These are phyloP conservation scores for Malaclemys terrapin DNA, from an alignment of 2,113 vertebrate species.

Conservation along the genomic window DNA sequence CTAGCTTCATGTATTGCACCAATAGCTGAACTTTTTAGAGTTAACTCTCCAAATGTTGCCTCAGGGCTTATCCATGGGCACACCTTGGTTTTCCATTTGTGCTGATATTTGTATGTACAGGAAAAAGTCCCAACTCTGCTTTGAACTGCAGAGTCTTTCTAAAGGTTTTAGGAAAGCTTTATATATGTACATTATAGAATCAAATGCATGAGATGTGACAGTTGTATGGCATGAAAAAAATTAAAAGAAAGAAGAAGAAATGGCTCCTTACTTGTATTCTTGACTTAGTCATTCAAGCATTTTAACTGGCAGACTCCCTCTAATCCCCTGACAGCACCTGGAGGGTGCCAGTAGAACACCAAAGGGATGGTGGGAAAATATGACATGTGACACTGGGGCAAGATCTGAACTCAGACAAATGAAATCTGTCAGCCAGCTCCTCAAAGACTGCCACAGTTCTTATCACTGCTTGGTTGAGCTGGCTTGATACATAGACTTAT, in stretches of 20 bases:
- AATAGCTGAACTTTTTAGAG: background rate
- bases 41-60: background rate
- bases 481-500: conserved; percentile 80
- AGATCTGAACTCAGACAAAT: conserved; percentile 83
- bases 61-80: background rate
- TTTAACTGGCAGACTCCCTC: conserved; percentile 61
- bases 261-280: conserved; percentile 14
- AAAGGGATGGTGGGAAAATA: conserved; percentile 55
- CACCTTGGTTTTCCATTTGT: background rate
- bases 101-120: background rate
- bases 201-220: conserved; percentile 6
- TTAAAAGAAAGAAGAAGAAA: background rate
- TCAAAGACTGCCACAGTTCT: conserved; percentile 81
- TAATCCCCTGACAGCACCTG: conserved; percentile 75
- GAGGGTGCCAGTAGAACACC: conserved; percentile 68
- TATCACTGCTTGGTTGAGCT: conserved; percentile 80
- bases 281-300: conserved; percentile 59
- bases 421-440: conserved; percentile 83
- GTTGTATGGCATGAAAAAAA: background rate
- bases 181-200: background rate
- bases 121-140: background rate
- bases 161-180: background rate
- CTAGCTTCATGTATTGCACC: background rate
- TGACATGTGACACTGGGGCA: conserved; percentile 79
- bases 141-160: background rate